These are phyloP conservation scores for Trichosurus vulpecula DNA, from an alignment of 2,797 vertebrate species.

Conservation along the genomic window DNA sequence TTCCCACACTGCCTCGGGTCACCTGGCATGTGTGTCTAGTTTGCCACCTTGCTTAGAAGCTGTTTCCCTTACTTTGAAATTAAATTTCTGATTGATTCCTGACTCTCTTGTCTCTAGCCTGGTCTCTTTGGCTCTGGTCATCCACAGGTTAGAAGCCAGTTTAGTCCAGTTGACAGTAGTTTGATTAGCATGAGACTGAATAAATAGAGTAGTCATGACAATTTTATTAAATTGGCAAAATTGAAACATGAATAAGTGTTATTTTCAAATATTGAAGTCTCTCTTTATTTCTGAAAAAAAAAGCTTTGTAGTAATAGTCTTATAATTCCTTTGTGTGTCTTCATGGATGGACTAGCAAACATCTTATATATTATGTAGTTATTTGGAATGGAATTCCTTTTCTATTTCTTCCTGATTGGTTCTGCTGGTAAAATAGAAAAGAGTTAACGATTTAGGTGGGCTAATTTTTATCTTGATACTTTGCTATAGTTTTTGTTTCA, in stretches of 20 bases:
- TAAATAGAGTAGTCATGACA: neutral
- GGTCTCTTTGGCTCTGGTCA: neutral
- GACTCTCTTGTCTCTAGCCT: neutral
- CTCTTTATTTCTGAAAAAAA: neutral
- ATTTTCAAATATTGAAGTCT: neutral
- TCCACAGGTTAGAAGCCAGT: neutral
- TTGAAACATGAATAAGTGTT: neutral
- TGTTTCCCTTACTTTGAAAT: neutral
- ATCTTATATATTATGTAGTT: neutral
- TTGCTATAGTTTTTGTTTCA: neutral
- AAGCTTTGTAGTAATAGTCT: neutral
- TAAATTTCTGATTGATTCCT: neutral
- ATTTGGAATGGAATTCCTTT: neutral
- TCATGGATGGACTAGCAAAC: neutral
- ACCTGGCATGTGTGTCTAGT: neutral
- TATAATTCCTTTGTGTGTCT: neutral
- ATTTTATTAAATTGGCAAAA: neutral
- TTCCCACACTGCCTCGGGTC: neutral
- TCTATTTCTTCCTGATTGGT: neutral
- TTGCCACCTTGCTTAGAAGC: neutral
- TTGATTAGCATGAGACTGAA: no score
- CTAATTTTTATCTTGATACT: neutral
- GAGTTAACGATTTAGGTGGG: neutral
- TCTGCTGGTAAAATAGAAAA: neutral
- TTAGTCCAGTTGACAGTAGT: neutral